Percentiles rank a stretch among this genome's conserved stretches.
These are phyloP conservation scores for Drosophila auraria DNA, from an alignment of 1,140 invertebrate genomes.

Conservation along the genomic window DNA sequence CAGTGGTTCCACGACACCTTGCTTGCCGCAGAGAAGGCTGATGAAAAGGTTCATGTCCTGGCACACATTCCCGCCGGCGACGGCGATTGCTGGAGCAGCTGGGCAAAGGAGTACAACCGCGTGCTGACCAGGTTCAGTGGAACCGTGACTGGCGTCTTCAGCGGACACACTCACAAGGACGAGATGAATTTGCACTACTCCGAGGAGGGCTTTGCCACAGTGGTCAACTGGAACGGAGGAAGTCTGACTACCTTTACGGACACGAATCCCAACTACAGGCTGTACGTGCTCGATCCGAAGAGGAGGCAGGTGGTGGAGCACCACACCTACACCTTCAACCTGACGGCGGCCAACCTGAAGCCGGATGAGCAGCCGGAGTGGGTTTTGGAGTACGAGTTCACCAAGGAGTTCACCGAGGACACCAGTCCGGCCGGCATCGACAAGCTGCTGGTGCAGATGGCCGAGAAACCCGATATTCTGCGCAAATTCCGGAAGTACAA, in stretches of 20 bases:
- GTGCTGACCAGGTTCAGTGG: constrained; percentile 85
- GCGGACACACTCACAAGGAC: constrained; percentile 92
- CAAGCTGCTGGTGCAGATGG: constrained; percentile 86
- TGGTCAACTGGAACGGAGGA: constrained; percentile 92
- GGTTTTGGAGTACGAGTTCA: constrained; percentile 90
- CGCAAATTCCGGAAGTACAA: constrained; percentile 76
- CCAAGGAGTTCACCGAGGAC: constrained; percentile 63
- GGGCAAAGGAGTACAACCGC: constrained; percentile 88
- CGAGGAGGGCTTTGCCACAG: constrained; percentile 84
- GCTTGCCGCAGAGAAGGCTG: constrained; percentile 88
- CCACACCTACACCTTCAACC: constrained; percentile 91
- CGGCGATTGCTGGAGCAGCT: constrained; percentile 88
- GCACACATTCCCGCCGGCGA: constrained; percentile 92
- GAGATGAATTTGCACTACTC: constrained; percentile 90
- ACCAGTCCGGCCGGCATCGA: constrained; percentile 86
- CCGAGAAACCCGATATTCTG: constrained; percentile 53
- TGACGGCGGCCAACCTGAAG: constrained; percentile 90
- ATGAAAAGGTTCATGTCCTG: constrained; percentile 92
- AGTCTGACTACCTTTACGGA: constrained; percentile 88
- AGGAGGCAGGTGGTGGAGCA: constrained; percentile 89
- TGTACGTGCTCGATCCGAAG: constrained; percentile 88
- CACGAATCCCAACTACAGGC: constrained; percentile 93
- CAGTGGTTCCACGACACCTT: constrained; percentile 91
- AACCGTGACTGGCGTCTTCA: constrained; percentile 91
- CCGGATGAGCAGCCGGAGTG: constrained; percentile 87